Base-by-base conservation (phyloP, 2,113 vertebrate genomes). In the Nannospalax galili region DNA sequence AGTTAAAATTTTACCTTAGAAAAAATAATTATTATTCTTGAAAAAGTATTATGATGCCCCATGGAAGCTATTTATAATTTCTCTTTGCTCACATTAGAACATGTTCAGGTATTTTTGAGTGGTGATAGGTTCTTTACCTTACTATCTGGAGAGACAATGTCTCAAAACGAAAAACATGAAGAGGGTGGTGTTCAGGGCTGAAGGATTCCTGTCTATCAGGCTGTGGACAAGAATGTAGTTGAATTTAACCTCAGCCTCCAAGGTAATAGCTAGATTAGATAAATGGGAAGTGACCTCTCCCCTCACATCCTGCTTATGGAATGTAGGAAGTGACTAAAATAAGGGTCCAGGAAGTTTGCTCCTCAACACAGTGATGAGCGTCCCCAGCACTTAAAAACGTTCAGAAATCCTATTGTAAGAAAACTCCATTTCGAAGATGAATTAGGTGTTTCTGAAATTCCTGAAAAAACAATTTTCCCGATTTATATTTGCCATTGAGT, bases 291-390 rank as follows among this genome's bases (percentile, higher is more conserved):
- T 37, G 88, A 69, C 84, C 78, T 65, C 92, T 96, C 96, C 93
- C 96, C 74, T 89, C 70, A 77, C 80, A 92, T 97, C 97, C 97
- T 97, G 96, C 86, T 87, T 72, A 58, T 74, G 92, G 87, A 91
- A 93, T 95, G 85, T 73, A 96, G 97, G 97, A 98, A 98, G 92
- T 95, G 86, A 96, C 96, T 97, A 95, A 97, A 98, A 98, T 98
- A 97, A 91, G 56, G 72, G 87, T 82, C 60, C 52, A 93, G 97
- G 96, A 97, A 97, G 96, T 87, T 95, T 86, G 93, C 92, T 85
- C 42, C 74, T 80, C 84, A 93, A 79, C 93, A 84, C 81, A 72
- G 84, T 60, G 65, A 85, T 70, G 77, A 89, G 60, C 15, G 95
- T 95, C 96, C 40, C 0, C 5, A 91, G 77, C 58, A 73, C 81